phyloP scores from a whole-genome alignment of 2,888 invertebrate genomes.

The Agonopterix heracliana region DNA sequence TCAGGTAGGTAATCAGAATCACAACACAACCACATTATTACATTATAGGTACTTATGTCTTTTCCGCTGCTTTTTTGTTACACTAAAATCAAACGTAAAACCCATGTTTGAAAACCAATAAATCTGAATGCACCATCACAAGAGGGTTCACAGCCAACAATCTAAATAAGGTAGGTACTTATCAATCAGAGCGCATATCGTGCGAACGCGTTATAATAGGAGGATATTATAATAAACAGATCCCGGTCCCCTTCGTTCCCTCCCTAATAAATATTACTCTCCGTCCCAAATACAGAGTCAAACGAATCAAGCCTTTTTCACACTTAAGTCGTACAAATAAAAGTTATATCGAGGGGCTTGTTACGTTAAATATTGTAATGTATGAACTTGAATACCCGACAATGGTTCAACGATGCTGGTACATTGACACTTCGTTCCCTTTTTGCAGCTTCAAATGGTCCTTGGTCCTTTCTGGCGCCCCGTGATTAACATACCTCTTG shows the following conservation, averaged over 20 bases:
- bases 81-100: too few relatives aligned
- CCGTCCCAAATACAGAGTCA: background rate
- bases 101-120: too few relatives aligned
- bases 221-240: constrained; percentile 76
- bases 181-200: constrained; percentile 60
- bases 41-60: too few relatives aligned
- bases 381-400: constrained; percentile 67
- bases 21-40: too few relatives aligned
- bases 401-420: constrained; percentile 61
- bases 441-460: constrained; percentile 1
- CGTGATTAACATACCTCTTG: too few relatives aligned
- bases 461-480: too few relatives aligned
- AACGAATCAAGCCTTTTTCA: too few relatives aligned
- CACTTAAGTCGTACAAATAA: too few relatives aligned
- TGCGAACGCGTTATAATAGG: constrained; percentile 73
- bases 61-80: too few relatives aligned
- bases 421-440: constrained; percentile 68
- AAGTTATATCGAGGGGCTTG: too few relatives aligned
- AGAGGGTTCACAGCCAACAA: background rate
- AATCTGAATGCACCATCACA: too few relatives aligned
- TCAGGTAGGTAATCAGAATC: too few relatives aligned
- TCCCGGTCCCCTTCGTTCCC: constrained; percentile 60
- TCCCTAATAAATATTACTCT: constrained; percentile 68
- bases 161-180: constrained; percentile 20
- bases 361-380: constrained; percentile 26